Evolutionary conservation across 2,797 vertebrate genomes (phyloP), one percentile per base, ranked within the genome.

Genomic region (Numenius phaeopus): DNA sequence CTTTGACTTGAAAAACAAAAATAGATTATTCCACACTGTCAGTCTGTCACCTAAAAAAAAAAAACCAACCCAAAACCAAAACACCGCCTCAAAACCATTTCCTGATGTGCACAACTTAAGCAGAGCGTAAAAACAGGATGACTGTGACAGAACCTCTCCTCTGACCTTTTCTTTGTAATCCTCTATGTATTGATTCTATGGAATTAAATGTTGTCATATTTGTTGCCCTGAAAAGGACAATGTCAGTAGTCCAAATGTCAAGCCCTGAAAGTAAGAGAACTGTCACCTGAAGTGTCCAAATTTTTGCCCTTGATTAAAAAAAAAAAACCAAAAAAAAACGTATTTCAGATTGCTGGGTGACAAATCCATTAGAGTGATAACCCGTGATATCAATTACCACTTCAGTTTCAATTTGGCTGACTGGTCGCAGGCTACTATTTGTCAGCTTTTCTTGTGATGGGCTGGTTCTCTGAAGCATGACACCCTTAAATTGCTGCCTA

Each of bases 401-500:
- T 98, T 98, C 98, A 98, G 98, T 98, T 98, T 98, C 98, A 98
- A 98, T 98, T 98, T 98, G 94, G 94, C 95, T 96, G 93, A 95
- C 95, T 77, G 96, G 95, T 93, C 90, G 90, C 46, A 54, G 66
- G 90, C 83, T 95, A 95, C 87, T 96, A 85, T 97, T 98, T 97
- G 96, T 98, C 98, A 98, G 96, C 97, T 97, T 79, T 96, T 80
- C 97, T 97, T 97, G 96, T 95, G 96, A 98, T 98, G 85, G 96
- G 95, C 95, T 98, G 91, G 97, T 97, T 98, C 98, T 96, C 90
- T 97, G 93, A 98, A 98, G 98, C 98, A 93, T 98, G 98, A 99
- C 98, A 98, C 97, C 97, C 97, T 98, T 97, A 98, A 98, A 99
- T 98, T 98, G 98, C 95, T 98, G 97, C 97, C 98, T 98, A 98